Base-by-base conservation (phyloP, 2,797 vertebrate genomes). In the Oryzias sinensis region DNA sequence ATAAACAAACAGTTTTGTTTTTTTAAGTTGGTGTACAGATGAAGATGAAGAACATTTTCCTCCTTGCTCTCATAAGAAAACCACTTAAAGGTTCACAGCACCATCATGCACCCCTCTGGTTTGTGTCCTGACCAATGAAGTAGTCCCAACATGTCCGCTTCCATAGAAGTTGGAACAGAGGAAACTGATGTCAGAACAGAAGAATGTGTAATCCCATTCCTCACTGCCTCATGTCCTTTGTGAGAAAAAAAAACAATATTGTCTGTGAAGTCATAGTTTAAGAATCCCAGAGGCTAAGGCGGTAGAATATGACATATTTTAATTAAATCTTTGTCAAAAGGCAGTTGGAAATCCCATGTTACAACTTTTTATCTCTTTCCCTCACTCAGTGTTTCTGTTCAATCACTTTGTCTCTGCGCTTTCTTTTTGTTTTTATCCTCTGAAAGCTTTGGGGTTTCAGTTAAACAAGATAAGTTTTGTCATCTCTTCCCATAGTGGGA, bases 181-280 rank as follows among this genome's bases (percentile, higher is more conserved):
- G 81, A 87, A 88, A 80, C 80, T 90, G 87, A 90, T 88, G 86
- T 92, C 89, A 90, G 84, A 70, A 75, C 74, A 68, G 59, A 84
- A 88, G 91, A 90, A 92, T 91, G 87, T 88, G 85, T 86, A 88
- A 90, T 90, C 87, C 89, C 84, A 87, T 85, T 90, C 85, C 81
- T 71, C 47, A 56, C 65, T 64, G 86, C 83, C 81, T 84, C 76
- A 62, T 70, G 70, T 86, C 80, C 81, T 84, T 79, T 61, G 53
- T 64, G 68, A 82, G 82, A 91, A 89, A 90, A 37, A 37, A 33
- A 47, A 47, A 91, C 89, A 90, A 83, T 79, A 85, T 68, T 73
- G 76, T 83, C 84, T 62, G 69, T 89, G 85, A 92, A 88, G 86
- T 90, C 88, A 89, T 78, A 74, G 68, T 63, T 81, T 60, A 87